These are phyloP conservation scores for Ctenosaura bakeri DNA, from an alignment of 2,797 vertebrate species.

Conservation along the genomic window DNA sequence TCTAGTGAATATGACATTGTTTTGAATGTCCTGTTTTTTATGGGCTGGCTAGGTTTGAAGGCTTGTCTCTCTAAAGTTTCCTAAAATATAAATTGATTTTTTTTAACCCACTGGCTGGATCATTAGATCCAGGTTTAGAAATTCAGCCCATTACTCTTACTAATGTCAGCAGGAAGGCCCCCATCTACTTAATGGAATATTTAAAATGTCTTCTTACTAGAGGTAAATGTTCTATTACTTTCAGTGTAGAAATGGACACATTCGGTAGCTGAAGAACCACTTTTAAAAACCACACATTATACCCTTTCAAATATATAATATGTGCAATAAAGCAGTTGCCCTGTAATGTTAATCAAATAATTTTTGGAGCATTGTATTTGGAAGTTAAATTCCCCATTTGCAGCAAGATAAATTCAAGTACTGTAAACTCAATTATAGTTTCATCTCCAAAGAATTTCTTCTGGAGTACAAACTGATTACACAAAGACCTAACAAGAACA, in stretches of 20 bases:
- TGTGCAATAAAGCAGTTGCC: slow-evolving; percentile 56
- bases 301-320: slow-evolving; percentile 36
- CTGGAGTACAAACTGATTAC: slow-evolving; percentile 81
- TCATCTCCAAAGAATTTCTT: slow-evolving; percentile 70
- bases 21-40: slow-evolving; percentile 54
- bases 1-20: slow-evolving; percentile 58
- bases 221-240: slow-evolving; percentile 58
- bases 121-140: slow-evolving; percentile 59
- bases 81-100: slow-evolving; percentile 57
- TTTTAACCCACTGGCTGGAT: slow-evolving; percentile 47
- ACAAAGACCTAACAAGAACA: slow-evolving; percentile 71
- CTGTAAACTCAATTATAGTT: slow-evolving; percentile 48
- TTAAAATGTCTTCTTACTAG: rapidly evolving
- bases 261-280: slow-evolving; percentile 49
- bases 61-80: slow-evolving; percentile 51
- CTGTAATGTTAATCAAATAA: slow-evolving; percentile 50
- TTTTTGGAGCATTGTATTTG: slow-evolving; percentile 71
- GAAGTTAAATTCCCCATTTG: slow-evolving; percentile 57
- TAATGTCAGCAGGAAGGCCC: slow-evolving; percentile 45
- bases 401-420: slow-evolving; percentile 57
- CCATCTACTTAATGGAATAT: not conserved
- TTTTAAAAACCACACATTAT: slow-evolving; percentile 59
- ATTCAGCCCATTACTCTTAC: slow-evolving; percentile 48
- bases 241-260: slow-evolving; percentile 61
- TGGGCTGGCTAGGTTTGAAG: slow-evolving; percentile 47